Conservation (phyloP, 2,888 invertebrate genomes). For the Smittia sp. region DNA sequence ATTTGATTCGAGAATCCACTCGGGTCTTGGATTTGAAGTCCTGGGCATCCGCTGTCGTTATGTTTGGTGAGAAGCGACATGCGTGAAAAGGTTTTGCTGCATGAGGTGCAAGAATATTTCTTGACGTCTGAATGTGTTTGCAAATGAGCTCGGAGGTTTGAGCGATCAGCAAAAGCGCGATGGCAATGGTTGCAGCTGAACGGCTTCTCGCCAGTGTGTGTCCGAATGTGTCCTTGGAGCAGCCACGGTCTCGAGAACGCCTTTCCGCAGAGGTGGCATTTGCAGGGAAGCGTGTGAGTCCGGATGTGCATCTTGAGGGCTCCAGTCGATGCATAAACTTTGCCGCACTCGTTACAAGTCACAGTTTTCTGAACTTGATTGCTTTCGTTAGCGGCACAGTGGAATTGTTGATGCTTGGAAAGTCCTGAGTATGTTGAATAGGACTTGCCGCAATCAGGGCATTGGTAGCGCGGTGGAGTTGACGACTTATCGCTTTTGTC, state of each 20-base stretch:
- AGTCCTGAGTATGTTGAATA: constrained; percentile 95
- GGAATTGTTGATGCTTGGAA: constrained; percentile 96
- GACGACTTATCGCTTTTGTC: constrained; percentile 48
- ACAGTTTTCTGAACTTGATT: constrained; percentile 87
- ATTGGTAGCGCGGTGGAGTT: constrained; percentile 74
- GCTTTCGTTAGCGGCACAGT: constrained; percentile 83
- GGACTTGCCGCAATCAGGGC: constrained; percentile 89
- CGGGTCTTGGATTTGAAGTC: constrained; percentile 45
- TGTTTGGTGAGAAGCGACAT: constrained; percentile 96
- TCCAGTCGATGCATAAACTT: constrained; percentile 91
- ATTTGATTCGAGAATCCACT: constrained; percentile 24
- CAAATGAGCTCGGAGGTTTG: constrained; percentile 92
- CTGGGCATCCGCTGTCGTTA: constrained; percentile 82
- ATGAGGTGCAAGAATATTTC: constrained; percentile 90
- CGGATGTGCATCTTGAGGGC: constrained; percentile 99
- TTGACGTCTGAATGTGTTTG: constrained; percentile 98
- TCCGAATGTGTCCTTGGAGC: constrained; percentile 94
- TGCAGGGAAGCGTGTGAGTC: constrained; percentile 96
- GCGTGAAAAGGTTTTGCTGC: constrained; percentile 93
- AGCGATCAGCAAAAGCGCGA: constrained; percentile 94
- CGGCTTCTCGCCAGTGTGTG: constrained; percentile 98
- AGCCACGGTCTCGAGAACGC: constrained; percentile 97
- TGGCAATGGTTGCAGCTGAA: constrained; percentile 95
- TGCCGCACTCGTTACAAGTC: constrained; percentile 94
- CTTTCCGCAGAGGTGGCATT: constrained; percentile 94